Base-by-base conservation (phyloP, 1,140 invertebrate genomes). In the Anagrus nilaparvatae region DNA sequence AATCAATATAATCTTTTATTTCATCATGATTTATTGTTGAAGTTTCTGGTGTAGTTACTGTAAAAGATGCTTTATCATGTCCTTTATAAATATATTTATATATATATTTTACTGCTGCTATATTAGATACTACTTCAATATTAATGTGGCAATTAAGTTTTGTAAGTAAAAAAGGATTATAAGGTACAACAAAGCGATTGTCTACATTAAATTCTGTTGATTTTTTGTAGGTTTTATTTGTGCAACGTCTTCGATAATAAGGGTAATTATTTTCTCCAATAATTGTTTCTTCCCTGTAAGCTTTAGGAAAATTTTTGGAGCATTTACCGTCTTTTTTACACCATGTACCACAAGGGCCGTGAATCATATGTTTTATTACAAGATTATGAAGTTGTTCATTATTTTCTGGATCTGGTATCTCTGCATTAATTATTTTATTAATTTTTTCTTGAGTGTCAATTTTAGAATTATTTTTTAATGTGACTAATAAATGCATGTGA, bases 361-460 rank as follows among this genome's bases (percentile, higher is more conserved):
- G 52, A 41, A 70, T 66, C 66, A 69, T 67, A 44, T 56, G 55
- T 25, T 28, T 53, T 18, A 33, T 60, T 10, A 61, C 46, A 38
- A 58, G 50, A 7, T 58, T 51, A 54, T 52, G 53, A 10, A 69
- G 39, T 28, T 29, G 9, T 27, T 59, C 56, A 56, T 74, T 58
- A 36, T 37, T 51, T 39, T 33, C 25, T 21, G 37, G 45, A 61
- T 73, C 59, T 8, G 72, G 67, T 43, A 77, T 62, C 57, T 76
- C 71, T 16, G 69, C 71, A 41, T 44, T 69, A 48, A 74, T 67
- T 14, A 58, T 35, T 8, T 50, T 33, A 48, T 70, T 60, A 32
- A 65, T 54, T 0, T 21, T 36, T 32, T 40, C 17, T 13, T 23
- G 31, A 3, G 24, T 33, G 13, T 32, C 32, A 32, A 35, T 42